A percentile compares a stretch with the other conserved stretches of the same genome.
These are phyloP conservation scores for Pinctada fucata DNA, from an alignment of 2,888 invertebrate species.

Conservation along the genomic window DNA sequence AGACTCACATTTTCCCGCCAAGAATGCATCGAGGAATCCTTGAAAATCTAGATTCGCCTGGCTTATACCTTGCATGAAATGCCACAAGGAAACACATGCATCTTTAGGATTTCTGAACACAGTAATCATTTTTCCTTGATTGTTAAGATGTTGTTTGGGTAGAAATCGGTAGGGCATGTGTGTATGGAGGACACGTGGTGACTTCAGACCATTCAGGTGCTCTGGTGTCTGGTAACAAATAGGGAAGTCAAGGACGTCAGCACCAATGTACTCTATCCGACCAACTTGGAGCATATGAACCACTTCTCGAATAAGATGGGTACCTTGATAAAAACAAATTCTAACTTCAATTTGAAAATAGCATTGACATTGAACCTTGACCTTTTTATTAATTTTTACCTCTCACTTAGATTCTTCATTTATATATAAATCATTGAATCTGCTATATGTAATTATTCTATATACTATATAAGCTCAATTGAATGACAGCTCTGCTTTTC, in stretches of 20 bases:
- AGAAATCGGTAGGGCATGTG: background rate
- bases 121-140: background rate
- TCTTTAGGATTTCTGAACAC: background rate
- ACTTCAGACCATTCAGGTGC: background rate
- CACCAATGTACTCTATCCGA: background rate
- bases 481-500: no score
- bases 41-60: background rate
- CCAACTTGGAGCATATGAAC: background rate
- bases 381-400: no score
- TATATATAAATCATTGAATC: no score
- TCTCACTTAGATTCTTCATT: no score
- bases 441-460: no score
- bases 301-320: background rate
- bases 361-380: no score
- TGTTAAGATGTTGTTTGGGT: background rate
- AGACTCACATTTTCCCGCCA: background rate
- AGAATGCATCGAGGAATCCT: background rate
- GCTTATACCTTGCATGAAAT: background rate
- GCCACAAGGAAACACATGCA: background rate
- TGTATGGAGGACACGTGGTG: background rate
- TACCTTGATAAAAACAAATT: background rate
- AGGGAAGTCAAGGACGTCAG: background rate
- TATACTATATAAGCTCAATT: no score
- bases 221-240: background rate
- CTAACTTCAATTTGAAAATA: no score